These are phyloP conservation scores for Parochlus steinenii DNA, from an alignment of 2,888 invertebrate genomes.

Conservation along the genomic window DNA sequence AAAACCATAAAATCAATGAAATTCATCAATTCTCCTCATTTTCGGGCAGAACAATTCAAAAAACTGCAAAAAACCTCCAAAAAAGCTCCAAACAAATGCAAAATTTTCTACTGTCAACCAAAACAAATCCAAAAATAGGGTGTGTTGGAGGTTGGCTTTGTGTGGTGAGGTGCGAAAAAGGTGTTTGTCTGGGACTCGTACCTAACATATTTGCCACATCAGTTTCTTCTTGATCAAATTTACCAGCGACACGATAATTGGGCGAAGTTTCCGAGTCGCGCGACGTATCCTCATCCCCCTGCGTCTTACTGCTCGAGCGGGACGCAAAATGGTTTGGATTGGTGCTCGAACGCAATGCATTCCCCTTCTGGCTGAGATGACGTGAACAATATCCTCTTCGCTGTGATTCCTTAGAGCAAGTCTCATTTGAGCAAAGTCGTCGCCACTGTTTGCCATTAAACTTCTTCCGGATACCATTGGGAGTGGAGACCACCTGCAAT, in stretches of 20 bases:
- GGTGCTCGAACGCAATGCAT: slow-evolving; percentile 25
- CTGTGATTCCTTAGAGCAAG: slow-evolving; percentile 94
- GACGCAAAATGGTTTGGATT: slow-evolving; percentile 30
- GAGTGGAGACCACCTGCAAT: slow-evolving; percentile 70
- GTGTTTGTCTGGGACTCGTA: slow-evolving; percentile 28
- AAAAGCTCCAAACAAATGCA: no score
- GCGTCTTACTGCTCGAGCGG: slow-evolving; percentile 32
- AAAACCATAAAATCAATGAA: no score
- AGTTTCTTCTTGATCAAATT: slow-evolving; percentile 86
- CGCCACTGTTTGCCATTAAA: slow-evolving; percentile 99
- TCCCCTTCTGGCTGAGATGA: slow-evolving; percentile 80
- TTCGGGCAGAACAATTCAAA: no score
- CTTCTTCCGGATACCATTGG: slow-evolving; percentile 93
- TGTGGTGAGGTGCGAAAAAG: slow-evolving; percentile 1
- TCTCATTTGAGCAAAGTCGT: slow-evolving; percentile 86
- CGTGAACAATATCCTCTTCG: slow-evolving; percentile 91
- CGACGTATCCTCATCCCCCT: slow-evolving; percentile 69
- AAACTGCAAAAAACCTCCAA: no score
- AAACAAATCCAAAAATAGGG: not conserved
- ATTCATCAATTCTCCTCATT: no score
- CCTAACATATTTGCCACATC: slow-evolving; percentile 94
- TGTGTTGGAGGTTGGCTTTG: not conserved
- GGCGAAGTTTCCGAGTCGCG: slow-evolving; percentile 79
- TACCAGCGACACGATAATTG: slow-evolving; percentile 65
- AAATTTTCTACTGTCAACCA: no score